Evolutionary conservation across 1,140 invertebrate species (phyloP).

Genomic region (Drosophila santomea): DNA sequence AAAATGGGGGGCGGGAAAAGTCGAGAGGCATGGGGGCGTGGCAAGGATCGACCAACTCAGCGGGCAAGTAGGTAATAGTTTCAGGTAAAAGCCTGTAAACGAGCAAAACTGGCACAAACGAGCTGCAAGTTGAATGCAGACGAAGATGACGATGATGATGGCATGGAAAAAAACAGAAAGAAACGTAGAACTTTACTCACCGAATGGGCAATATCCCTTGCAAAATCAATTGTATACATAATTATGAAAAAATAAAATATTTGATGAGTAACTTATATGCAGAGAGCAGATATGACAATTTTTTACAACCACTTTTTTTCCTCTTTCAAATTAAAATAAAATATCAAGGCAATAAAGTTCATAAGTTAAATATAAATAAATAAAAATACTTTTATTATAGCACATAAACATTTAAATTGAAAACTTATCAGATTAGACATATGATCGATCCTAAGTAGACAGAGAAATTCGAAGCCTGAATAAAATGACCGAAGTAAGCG

Average conservation of each 20-base stretch:
- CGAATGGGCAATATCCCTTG: not conserved
- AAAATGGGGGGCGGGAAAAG: not conserved
- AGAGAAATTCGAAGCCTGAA: not conserved
- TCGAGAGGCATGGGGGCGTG: not conserved
- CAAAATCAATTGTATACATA: not conserved
- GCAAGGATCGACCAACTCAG: constrained; percentile 38
- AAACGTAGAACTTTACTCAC: too few species aligned
- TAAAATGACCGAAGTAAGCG: not conserved
- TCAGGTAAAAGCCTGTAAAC: constrained; percentile 82
- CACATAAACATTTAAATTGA: too few species aligned
- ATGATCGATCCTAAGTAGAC: not conserved
- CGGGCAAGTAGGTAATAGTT: constrained; percentile 76
- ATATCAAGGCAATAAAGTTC: too few species aligned
- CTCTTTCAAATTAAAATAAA: too few species aligned
- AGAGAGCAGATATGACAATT: too few species aligned
- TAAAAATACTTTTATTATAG: too few species aligned
- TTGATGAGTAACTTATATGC: too few species aligned
- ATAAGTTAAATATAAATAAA: too few species aligned
- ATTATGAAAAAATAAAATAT: not conserved
- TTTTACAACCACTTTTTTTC: too few species aligned
- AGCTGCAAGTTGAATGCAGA: constrained; percentile 61
- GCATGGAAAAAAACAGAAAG: constrained; percentile 1
- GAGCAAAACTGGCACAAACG: constrained; percentile 78
- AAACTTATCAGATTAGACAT: too few species aligned
- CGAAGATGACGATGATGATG: constrained; percentile 45